Conservation (phyloP, 1,140 invertebrate genomes). For the Hycleus phaleratus region DNA sequence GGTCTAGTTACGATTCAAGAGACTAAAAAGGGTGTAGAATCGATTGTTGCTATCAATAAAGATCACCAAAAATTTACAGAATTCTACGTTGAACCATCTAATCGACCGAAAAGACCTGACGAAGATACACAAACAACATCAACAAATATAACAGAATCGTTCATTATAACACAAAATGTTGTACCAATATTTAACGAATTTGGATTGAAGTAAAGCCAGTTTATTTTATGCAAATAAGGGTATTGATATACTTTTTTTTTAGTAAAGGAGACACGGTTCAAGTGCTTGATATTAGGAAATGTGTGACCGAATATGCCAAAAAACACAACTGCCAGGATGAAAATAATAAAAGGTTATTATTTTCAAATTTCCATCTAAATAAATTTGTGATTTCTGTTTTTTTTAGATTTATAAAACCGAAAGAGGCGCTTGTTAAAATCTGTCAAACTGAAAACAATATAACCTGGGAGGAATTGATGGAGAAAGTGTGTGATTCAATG, state of each 20-base stretch:
- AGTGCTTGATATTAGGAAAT: constrained; percentile 57
- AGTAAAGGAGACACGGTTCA: constrained; percentile 71
- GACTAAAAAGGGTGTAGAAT: constrained; percentile 65
- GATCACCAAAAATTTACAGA: constrained; percentile 47
- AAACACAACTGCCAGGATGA: constrained; percentile 57
- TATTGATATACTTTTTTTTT: constrained; percentile 33
- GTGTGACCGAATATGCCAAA: constrained; percentile 72
- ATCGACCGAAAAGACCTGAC: constrained; percentile 26
- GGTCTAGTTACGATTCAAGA: constrained; percentile 60
- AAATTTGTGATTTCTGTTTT: constrained; percentile 11
- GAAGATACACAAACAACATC: constrained; percentile 24
- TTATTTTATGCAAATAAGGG: background rate
- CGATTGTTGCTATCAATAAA: constrained; percentile 52
- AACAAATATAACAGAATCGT: constrained; percentile 56
- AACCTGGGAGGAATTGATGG: constrained; percentile 67
- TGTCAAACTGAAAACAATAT: constrained; percentile 43
- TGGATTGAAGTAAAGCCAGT: constrained; percentile 44
- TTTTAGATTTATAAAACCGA: constrained; percentile 46
- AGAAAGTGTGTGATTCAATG: constrained; percentile 63
- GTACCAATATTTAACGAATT: constrained; percentile 54
- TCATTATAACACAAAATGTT: constrained; percentile 59
- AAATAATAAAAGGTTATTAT: constrained; percentile 32
- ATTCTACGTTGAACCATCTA: constrained; percentile 31
- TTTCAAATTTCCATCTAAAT: background rate
- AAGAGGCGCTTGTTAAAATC: constrained; percentile 39